Base-by-base conservation (phyloP, 2,797 vertebrate species). In the Silurus aristotelis region DNA sequence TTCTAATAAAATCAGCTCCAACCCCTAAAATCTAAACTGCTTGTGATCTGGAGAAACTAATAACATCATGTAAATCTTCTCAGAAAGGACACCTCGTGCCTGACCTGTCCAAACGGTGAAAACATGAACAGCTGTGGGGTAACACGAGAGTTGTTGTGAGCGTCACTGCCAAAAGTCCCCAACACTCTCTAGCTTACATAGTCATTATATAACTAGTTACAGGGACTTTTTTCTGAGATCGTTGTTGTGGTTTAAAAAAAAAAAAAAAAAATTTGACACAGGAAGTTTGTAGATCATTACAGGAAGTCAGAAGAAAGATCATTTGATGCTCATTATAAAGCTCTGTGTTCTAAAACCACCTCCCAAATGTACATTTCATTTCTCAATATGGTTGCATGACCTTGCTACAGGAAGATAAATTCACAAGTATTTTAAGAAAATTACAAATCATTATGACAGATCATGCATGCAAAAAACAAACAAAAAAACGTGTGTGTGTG, bases 31-130 rank as follows among this genome's bases (percentile, higher is more conserved):
- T 20, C 27, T 77, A 61, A 76, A 31, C 70, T 80, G 22, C 58
- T 66, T 70, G 72, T 52, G 10, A 60, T 48, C 14, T 67, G 17
- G 25, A 48, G 73, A 1, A 66, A 89, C 88, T 48, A 14, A 60
- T 46, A 56, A n/a, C 48, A 71, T 25, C 88, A 77, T 43, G 78
- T 80, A 80, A 88, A 82, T 82, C 73, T 43, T 66, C 52, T 3
- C 7, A 68, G 72, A 14, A 77, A 85, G 90, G 87, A 92, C 91
- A 91, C 83, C 87, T 85, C 91, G 90, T 92, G 87, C 81, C 61
- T 31, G 61, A 61, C 19, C 38, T 60, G 76, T 72, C 66, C 73
- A 43, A 22, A 48, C 22, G 31, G 68, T 83, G 85, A 85, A 84
- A 79, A 89, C 87, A 87, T 86, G 84, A 86, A 89, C 83, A 89